phyloP scores from a whole-genome alignment of 1,140 invertebrate genomes.

The Lysiphlebus fabarum region DNA sequence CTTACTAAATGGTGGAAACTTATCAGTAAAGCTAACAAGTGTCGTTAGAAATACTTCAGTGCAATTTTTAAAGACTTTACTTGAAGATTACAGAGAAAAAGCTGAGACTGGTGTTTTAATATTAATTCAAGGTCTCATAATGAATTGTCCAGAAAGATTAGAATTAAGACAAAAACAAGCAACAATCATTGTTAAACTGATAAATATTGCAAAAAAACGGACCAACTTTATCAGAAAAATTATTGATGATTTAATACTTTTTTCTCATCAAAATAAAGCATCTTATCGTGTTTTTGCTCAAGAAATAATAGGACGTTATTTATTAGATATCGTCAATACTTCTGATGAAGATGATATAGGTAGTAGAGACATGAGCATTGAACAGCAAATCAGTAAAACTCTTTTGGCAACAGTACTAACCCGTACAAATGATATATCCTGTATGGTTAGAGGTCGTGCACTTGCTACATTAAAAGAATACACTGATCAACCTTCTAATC shows the following conservation, averaged over 20 bases:
- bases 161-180: constrained; percentile 60
- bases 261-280: constrained; percentile 56
- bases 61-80: constrained; percentile 55
- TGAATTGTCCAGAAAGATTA: constrained; percentile 58
- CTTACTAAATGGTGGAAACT: constrained; percentile 28
- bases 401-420: constrained; percentile 55
- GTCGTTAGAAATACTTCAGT: constrained; percentile 55
- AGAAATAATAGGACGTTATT: constrained; percentile 57
- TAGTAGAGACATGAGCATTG: constrained; percentile 1
- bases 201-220: constrained; percentile 43
- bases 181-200: constrained; percentile 52
- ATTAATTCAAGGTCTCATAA: constrained; percentile 61
- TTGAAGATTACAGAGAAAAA: constrained; percentile 44
- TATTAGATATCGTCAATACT: constrained; percentile 38
- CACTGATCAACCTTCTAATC: constrained; percentile 45
- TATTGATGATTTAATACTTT: constrained; percentile 55
- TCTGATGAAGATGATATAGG: constrained; percentile 30
- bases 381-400: constrained; percentile 44
- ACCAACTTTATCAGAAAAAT: constrained; percentile 28
- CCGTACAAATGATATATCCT: constrained; percentile 58
- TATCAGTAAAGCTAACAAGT: constrained; percentile 45
- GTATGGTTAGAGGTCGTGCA: constrained; percentile 60
- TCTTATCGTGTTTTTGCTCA: constrained; percentile 57
- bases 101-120: constrained; percentile 47
- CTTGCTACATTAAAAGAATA: constrained; percentile 56